A percentile compares a stretch with the other conserved stretches of the same genome.
These are phyloP conservation scores for Platysternon megacephalum DNA, from an alignment of 2,113 vertebrate genomes.

Conservation along the genomic window DNA sequence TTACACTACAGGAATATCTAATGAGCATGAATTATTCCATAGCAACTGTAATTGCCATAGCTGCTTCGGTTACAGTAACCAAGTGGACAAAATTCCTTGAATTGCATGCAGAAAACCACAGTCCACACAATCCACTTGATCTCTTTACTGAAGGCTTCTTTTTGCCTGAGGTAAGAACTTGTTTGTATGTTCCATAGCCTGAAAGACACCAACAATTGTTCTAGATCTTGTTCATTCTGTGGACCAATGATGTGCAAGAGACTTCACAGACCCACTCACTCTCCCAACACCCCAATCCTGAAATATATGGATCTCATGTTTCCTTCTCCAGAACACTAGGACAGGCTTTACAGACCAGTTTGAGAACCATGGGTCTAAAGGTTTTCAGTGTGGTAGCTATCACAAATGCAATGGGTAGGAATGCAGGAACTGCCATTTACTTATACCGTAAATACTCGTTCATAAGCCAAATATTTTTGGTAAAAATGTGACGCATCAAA, in stretches of 20 bases:
- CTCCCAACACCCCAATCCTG: neutral
- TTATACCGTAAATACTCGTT: neutral
- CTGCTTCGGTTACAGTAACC: neutral
- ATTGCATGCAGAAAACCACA: neutral
- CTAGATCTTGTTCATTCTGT: neutral
- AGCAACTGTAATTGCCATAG: neutral
- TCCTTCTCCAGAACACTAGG: neutral
- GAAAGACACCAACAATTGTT: neutral
- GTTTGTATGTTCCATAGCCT: neutral
- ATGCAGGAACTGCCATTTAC: neutral
- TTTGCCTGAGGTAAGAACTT: neutral
- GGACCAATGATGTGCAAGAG: neutral
- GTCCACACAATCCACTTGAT: neutral
- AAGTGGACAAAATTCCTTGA: neutral
- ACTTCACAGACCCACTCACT: neutral
- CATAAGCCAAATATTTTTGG: too few species aligned
- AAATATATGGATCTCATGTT: neutral
- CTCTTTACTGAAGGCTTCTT: neutral
- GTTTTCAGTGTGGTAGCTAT: neutral
- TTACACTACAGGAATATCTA: neutral
- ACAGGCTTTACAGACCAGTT: neutral
- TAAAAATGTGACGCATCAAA: too few species aligned
- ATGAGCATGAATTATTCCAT: neutral
- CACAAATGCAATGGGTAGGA: neutral
- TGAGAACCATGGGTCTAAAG: neutral